Conservation (phyloP, 1,140 invertebrate genomes). For the Lamellibrachia luymesi region DNA sequence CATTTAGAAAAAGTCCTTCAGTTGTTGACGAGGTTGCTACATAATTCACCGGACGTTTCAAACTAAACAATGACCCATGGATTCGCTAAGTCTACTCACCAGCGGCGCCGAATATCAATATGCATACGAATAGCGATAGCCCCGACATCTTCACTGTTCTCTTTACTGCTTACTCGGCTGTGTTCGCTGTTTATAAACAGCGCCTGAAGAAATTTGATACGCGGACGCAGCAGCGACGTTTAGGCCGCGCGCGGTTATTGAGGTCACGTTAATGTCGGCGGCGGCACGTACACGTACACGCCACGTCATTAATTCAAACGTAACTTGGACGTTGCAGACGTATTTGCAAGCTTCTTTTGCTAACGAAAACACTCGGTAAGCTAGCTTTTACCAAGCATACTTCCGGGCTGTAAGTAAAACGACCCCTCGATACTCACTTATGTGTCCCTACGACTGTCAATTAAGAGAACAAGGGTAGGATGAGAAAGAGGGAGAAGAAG, state of each 20-base stretch:
- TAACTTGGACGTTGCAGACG: background rate
- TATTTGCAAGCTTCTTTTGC: background rate
- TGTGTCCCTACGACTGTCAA: no score
- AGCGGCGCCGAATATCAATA: background rate
- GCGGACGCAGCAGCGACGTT: background rate
- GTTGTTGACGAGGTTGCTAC: background rate
- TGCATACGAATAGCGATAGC: background rate
- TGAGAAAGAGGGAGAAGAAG: no score
- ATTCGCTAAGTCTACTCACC: background rate
- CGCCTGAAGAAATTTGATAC: background rate
- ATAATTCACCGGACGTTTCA: background rate
- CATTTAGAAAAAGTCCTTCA: background rate
- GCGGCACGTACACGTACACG: background rate
- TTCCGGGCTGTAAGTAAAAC: no score
- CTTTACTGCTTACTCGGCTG: no score
- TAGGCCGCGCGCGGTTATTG: background rate
- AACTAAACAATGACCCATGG: background rate
- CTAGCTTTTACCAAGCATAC: no score
- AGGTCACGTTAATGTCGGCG: background rate
- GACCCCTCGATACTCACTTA: no score
- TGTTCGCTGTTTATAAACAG: background rate
- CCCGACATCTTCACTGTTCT: background rate
- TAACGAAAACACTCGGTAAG: no score
- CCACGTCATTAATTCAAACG: background rate
- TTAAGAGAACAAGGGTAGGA: no score